A percentile compares a stretch with the other conserved stretches of the same genome.
phyloP scores from a whole-genome alignment of 2,797 vertebrate species.

The Neoniphon sammara region DNA sequence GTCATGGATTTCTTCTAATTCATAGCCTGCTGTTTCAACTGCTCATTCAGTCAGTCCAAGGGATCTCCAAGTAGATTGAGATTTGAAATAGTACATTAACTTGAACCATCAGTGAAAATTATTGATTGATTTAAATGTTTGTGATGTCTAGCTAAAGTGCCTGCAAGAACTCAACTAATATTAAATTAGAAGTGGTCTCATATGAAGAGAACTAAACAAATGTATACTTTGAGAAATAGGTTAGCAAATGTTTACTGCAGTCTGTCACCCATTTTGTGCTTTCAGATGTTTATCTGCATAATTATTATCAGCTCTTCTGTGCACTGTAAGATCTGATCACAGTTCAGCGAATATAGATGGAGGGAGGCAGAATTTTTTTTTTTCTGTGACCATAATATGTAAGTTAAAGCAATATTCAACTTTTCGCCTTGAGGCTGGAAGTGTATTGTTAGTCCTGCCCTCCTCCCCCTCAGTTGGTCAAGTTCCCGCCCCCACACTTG shows the following conservation, averaged over 20 bases:
- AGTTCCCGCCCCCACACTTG: conserved; percentile 69
- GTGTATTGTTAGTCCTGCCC: conserved; percentile 64
- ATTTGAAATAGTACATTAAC: conserved; percentile 32
- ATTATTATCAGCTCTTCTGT: too few species aligned
- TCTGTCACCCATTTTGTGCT: conserved; percentile 28
- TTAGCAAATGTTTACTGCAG: not conserved
- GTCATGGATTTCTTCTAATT: conserved; percentile 31
- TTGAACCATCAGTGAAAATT: conserved; percentile 38
- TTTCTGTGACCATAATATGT: conserved; percentile 15
- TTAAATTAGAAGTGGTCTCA: not conserved
- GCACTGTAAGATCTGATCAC: too few species aligned
- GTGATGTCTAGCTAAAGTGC: conserved; percentile 4
- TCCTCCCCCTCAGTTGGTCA: conserved; percentile 67
- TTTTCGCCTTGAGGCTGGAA: conserved; percentile 57
- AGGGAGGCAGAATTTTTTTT: conserved; percentile 1
- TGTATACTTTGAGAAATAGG: not conserved
- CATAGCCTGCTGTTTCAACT: conserved; percentile 29
- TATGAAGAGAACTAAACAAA: conserved; percentile 15
- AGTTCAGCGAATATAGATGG: too few species aligned
- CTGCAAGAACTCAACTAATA: not conserved
- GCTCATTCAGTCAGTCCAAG: conserved; percentile 31
- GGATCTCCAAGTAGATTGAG: conserved; percentile 28
- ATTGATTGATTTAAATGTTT: conserved; percentile 20
- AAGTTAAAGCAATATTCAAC: conserved; percentile 54
- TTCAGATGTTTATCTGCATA: not conserved